Conservation (phyloP, 2,113 vertebrate genomes). For the Prolemur simus region DNA sequence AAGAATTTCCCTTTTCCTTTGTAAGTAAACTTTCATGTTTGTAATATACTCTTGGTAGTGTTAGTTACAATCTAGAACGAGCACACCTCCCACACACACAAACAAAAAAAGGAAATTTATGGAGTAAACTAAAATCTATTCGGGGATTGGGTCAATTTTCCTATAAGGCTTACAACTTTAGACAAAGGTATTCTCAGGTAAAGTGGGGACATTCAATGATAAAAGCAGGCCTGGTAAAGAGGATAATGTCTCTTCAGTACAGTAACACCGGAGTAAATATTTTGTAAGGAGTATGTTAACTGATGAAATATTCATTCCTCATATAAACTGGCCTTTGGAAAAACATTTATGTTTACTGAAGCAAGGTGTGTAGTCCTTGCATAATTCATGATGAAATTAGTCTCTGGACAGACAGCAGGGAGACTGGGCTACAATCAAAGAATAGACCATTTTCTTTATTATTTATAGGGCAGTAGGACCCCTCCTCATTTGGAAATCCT, state of each 20-base stretch:
- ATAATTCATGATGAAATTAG: background rate
- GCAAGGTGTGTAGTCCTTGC: background rate
- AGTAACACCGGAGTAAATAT: background rate
- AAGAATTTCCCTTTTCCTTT: background rate
- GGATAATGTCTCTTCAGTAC: background rate
- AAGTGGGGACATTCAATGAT: background rate
- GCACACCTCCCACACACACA: background rate
- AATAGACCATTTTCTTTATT: background rate
- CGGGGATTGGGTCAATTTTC: background rate
- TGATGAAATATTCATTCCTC: background rate
- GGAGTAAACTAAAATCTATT: background rate
- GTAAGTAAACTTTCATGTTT: background rate
- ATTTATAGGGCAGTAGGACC: background rate
- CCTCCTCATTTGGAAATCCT: background rate
- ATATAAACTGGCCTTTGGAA: background rate
- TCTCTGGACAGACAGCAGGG: background rate
- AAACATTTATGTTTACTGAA: background rate
- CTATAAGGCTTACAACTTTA: background rate
- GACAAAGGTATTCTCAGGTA: background rate
- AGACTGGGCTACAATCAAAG: background rate
- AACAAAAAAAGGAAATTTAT: background rate
- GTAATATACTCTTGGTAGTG: background rate
- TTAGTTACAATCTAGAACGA: background rate
- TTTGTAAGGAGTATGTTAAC: background rate
- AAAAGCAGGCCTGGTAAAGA: background rate